Evolutionary conservation across 2,113 vertebrate genomes (phyloP), one percentile per base, ranked within the genome.

Genomic region (Corvus moneduloides): DNA sequence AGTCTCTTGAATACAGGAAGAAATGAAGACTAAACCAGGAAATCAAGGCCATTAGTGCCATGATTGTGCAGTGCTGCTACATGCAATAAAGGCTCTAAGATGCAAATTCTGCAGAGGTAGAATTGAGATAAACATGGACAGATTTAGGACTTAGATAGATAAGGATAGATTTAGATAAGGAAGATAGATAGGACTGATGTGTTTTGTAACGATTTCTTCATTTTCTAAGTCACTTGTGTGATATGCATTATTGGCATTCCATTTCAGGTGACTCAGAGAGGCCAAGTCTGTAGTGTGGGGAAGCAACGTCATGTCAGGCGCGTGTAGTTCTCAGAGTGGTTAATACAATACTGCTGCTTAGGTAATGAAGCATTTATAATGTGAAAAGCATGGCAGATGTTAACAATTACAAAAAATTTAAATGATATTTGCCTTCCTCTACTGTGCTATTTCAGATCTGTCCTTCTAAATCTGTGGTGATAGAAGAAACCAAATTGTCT

Each of bases 151-250:
- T 32, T 84, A 90, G 86, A 74, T 39, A 67, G 72, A 67, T 73
- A 93, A 43, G 52, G 32, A 27, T 52, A 14, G 37, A 32, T 68
- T 77, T 51, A 15, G 46, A 15, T 61, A 35, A 87, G 37, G 41
- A 77, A 89, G 83, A 79, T 33, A 58, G 66, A 72, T 75, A 91
- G 85, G 63, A 43, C 39, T 79, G 51, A 71, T 30, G 32, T 44
- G 17, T n/a, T 64, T 69, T 28, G 23, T 37, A 90, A 90, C n/a
- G 78, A 94, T 95, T 92, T 92, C 61, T 90, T 77, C 27, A 62
- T 92, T 92, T 80, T 91, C 74, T 44, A 13, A 77, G 72, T 79
- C 35, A 22, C 20, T 82, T 93, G 63, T 80, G 55, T 64, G 81
- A 13, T 76, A 18, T 27, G 43, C 20, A 4, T 94, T 92, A 88